A percentile compares a stretch with the other conserved stretches of the same genome.
Evolutionary conservation across 2,797 vertebrate species (phyloP).

Genomic region (Pelochelys cantorii): DNA sequence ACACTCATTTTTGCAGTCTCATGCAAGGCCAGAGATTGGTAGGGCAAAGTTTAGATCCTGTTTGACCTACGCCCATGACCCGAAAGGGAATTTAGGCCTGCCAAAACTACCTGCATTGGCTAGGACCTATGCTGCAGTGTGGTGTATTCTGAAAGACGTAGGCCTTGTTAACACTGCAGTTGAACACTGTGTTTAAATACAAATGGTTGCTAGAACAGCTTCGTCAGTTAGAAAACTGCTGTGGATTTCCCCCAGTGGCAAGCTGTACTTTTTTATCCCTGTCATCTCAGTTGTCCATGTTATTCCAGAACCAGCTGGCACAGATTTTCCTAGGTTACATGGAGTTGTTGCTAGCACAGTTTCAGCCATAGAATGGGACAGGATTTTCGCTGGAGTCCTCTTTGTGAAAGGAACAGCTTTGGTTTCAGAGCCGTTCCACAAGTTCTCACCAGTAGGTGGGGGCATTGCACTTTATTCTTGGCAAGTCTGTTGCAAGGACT

Average conservation of each 20-base stretch:
- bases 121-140: not conserved
- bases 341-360: not conserved
- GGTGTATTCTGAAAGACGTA: not conserved
- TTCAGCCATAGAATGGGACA: fast-evolving
- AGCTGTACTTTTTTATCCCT: not conserved
- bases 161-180: not conserved
- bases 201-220: not conserved
- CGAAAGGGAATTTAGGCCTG: not conserved
- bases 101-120: not conserved
- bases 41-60: not conserved
- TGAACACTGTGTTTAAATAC: not conserved
- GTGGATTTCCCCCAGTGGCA: not conserved
- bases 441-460: not conserved
- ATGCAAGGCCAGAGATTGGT: not conserved
- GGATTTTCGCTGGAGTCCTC: not conserved
- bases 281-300: not conserved
- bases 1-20: not conserved
- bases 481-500: not conserved
- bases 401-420: not conserved
- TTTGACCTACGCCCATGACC: not conserved
- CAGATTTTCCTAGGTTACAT: not conserved
- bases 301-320: not conserved
- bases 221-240: not conserved
- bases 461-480: not conserved
- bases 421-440: not conserved